These are phyloP conservation scores for Drosophila pruinosa DNA, from an alignment of 1,140 invertebrate species.

Conservation along the genomic window DNA sequence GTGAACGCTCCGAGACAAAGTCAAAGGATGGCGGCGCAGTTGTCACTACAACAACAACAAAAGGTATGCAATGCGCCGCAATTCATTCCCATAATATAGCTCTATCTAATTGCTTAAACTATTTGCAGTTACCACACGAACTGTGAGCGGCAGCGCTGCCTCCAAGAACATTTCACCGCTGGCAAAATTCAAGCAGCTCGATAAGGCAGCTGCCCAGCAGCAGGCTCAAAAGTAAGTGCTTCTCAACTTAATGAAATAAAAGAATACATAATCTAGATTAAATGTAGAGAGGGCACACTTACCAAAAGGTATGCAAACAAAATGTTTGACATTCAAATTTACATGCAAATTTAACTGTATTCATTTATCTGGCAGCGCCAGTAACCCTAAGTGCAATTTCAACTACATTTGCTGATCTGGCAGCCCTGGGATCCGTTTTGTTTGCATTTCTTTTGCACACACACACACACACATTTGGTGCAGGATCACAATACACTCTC, in stretches of 20 bases:
- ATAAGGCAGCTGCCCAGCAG: conserved; percentile 88
- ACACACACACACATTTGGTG: conserved; percentile 24
- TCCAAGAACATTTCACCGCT: conserved; percentile 91
- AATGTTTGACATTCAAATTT: not conserved
- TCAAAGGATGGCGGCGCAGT: conserved; percentile 79
- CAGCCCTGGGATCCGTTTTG: conserved; percentile 10
- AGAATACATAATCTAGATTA: not conserved
- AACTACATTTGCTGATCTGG: not conserved
- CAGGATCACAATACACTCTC: conserved; percentile 17
- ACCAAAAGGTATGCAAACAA: not conserved
- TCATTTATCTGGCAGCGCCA: not conserved
- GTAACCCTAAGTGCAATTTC: not conserved
- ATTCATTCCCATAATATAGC: too few relatives aligned
- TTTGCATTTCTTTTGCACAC: conserved; percentile 24
- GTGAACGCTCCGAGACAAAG: conserved; percentile 77
- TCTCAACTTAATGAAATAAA: not conserved
- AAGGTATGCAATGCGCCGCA: too few relatives aligned
- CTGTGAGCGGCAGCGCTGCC: conserved; percentile 84
- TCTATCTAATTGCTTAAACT: conserved; percentile 56
- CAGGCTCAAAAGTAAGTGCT: conserved; percentile 89
- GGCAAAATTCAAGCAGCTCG: conserved; percentile 94
- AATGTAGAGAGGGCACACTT: not conserved
- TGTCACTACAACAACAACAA: conserved; percentile 82
- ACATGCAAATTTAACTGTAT: not conserved
- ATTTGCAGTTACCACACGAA: conserved; percentile 86